phyloP scores from a whole-genome alignment of 2,113 vertebrate species.

The Dendrocopos noguchii region DNA sequence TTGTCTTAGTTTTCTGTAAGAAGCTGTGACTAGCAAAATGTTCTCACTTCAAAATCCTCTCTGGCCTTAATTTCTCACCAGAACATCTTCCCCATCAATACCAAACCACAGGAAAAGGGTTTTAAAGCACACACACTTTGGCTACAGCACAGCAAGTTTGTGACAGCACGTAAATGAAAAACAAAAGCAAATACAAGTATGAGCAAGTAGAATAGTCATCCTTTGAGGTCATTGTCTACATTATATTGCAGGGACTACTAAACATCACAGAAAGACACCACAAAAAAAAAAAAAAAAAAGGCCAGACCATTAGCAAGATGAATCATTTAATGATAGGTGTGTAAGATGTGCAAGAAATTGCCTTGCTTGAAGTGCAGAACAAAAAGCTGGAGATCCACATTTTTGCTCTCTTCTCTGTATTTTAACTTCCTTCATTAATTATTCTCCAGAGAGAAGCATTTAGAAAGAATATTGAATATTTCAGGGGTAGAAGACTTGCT shows the following conservation, averaged over 20 bases:
- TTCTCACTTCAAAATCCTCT: not conserved
- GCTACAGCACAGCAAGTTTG: not conserved
- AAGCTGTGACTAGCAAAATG: not conserved
- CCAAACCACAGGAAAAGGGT: slow-evolving; percentile 56
- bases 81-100: not conserved
- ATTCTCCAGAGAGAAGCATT: not conserved
- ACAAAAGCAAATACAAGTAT: not conserved
- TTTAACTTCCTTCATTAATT: not conserved
- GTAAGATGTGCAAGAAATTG: not conserved
- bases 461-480: not conserved
- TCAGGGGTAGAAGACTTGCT: not conserved
- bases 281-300: not conserved
- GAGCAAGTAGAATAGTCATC: not conserved
- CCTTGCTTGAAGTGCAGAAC: not conserved
- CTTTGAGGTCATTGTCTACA: not conserved
- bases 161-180: not conserved
- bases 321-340: not conserved
- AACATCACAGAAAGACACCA: not conserved
- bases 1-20: not conserved
- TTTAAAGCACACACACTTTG: not conserved
- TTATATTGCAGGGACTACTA: not conserved
- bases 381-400: not conserved
- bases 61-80: slow-evolving; percentile 2
- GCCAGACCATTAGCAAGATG: not conserved
- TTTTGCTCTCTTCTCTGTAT: not conserved